Percentiles rank a stretch among this genome's conserved stretches.
phyloP scores from a whole-genome alignment of 2,113 vertebrate genomes.

The Shinisaurus crocodilurus region DNA sequence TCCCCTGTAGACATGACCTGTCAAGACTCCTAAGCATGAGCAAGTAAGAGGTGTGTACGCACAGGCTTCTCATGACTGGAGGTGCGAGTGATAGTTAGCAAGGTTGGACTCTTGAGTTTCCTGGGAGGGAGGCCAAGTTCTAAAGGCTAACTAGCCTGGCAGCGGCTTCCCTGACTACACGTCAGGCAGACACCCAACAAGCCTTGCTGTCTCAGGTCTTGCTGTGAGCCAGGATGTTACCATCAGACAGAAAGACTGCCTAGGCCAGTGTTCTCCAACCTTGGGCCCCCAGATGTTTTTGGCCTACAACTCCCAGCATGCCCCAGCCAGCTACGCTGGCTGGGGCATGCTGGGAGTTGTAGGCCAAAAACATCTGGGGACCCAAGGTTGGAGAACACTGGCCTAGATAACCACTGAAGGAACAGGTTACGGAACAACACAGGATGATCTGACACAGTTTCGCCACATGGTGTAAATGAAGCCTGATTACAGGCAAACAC shows the following conservation, averaged over 20 bases:
- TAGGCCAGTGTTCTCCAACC: no score
- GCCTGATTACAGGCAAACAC: background rate
- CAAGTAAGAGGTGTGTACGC: conserved; percentile 1
- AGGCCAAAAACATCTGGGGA: no score
- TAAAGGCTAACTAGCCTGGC: conserved; percentile 59
- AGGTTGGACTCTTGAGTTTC: conserved; percentile 49
- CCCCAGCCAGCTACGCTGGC: no score
- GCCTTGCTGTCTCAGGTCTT: background rate
- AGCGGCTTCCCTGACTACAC: conserved; percentile 48
- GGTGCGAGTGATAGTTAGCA: conserved; percentile 45
- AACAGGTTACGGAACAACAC: background rate
- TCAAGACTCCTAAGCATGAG: background rate
- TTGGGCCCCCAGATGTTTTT: no score
- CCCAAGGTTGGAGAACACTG: no score
- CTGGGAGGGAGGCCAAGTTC: conserved; percentile 47
- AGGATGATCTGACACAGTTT: background rate
- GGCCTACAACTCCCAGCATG: no score
- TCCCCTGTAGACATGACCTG: no score
- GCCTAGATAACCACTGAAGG: no score
- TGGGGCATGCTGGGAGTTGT: no score
- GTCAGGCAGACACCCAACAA: background rate
- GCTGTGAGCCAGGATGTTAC: background rate
- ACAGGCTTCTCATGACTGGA: conserved; percentile 32
- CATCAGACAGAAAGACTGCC: background rate
- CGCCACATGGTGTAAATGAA: no score